Evolutionary conservation across 2,888 invertebrate genomes (phyloP), one percentile per base, ranked within the genome.

Genomic region (Tholera decimalis): DNA sequence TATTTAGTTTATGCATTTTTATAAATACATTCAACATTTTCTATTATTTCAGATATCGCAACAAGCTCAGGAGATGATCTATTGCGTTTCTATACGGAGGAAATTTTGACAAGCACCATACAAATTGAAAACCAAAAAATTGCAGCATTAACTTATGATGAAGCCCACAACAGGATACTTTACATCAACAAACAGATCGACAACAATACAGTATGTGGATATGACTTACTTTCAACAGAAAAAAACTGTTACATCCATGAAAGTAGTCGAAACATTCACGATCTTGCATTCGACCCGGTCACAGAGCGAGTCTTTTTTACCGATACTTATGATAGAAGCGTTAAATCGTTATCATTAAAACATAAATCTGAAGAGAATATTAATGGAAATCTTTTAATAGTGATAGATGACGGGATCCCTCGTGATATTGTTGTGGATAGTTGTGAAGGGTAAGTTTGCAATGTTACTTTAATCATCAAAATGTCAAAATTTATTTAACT

Each of bases 201-300:
- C 69, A 97, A 97, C 80, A 96, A 96, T 44, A 97, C 97, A 55
- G 97, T 98, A 87, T 97, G 97, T 88, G 96, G 97, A 68, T 93
- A 88, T 79, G 88, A 92, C 62, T 70, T 94, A 83, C 77, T 84
- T 18, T 89, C 87, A 6, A 91, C 90, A 64, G 91, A 92, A 73
- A 90, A 88, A 69, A 89, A 90, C 53, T 88, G 92, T 3, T 83
- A 96, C 56, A 93, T 96, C 1, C 94, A 91, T 70, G 96, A 90
- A 62, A 95, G 91, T 67, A 95, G 95, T n/a, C 97, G 96, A 79
- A 96, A 94, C 33, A 96, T 98, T 37, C 96, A n/a, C n/a, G n/a
- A n/a, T n/a, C n/a, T n/a, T n/a, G n/a, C n/a, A n/a, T n/a, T n/a
- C n/a, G n/a, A n/a, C 92, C 96, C 97, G 0, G 89, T 97, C n/a